These are phyloP conservation scores for Tubulanus polymorphus DNA, from an alignment of 2,888 invertebrate species.

Conservation along the genomic window DNA sequence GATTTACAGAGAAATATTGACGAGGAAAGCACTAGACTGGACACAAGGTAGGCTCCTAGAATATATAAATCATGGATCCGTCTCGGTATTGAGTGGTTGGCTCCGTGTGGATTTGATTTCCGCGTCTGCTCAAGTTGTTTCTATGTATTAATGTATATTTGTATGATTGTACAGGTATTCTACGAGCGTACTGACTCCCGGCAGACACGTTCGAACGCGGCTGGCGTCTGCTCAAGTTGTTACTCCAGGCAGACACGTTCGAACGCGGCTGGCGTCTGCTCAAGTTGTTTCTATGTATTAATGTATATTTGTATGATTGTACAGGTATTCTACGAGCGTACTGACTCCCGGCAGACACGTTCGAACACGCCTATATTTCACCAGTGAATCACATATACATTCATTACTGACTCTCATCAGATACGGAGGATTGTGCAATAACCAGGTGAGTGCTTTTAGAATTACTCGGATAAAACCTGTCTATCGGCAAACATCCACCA, in stretches of 20 bases:
- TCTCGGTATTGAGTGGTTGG: too few species aligned
- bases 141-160: slow-evolving; percentile 6
- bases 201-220: slow-evolving; percentile 93
- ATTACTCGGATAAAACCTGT: too few species aligned
- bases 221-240: slow-evolving; percentile 96
- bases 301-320: slow-evolving; percentile 8
- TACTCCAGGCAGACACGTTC: slow-evolving; percentile 94
- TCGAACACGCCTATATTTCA: slow-evolving; percentile 96
- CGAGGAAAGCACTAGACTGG: slow-evolving; percentile 91
- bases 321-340: slow-evolving; percentile 91
- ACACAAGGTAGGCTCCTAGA: slow-evolving; percentile 68
- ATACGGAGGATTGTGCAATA: slow-evolving; percentile 84
- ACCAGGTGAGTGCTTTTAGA: too few species aligned
- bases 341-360: slow-evolving; percentile 97
- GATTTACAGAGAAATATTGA: slow-evolving; percentile 78
- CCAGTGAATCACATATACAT: slow-evolving; percentile 98
- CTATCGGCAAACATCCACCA: too few species aligned
- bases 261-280: slow-evolving; percentile 91
- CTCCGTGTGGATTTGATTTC: not conserved
- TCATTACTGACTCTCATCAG: slow-evolving; percentile 91
- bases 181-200: slow-evolving; percentile 96
- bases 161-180: slow-evolving; percentile 75
- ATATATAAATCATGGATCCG: too few species aligned
- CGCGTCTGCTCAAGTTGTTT: not conserved
- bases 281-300: slow-evolving; percentile 76